Conservation (phyloP, 2,797 vertebrate species). For the Coregonus ussuriensis region DNA sequence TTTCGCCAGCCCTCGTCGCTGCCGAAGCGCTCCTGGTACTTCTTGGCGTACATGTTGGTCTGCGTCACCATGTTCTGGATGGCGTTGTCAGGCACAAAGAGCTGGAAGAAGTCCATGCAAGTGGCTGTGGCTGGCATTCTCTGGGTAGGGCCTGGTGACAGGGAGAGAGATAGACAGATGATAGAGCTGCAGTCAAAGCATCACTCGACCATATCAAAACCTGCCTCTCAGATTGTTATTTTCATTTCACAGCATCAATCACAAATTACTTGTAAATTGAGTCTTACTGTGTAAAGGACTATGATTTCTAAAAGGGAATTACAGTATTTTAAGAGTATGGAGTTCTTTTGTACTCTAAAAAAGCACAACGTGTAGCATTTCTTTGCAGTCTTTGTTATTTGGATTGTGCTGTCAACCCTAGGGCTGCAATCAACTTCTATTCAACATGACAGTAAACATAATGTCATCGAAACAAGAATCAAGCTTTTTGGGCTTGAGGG, state of each 20-base stretch:
- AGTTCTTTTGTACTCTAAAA: not conserved
- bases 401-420: constrained; percentile 31
- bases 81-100: constrained; percentile 94
- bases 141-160: constrained; percentile 85
- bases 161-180: not conserved
- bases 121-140: constrained; percentile 88
- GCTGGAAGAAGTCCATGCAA: constrained; percentile 96
- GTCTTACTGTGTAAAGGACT: not conserved
- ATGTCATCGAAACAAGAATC: constrained; percentile 33
- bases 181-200: not conserved
- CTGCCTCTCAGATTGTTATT: not conserved
- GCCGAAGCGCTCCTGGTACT: constrained; percentile 98
- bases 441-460: constrained; percentile 56
- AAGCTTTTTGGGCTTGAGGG: not conserved
- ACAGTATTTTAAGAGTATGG: not conserved
- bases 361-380: not conserved
- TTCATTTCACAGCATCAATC: not conserved
- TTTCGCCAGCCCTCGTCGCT: constrained; percentile 89
- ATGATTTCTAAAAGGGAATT: not conserved
- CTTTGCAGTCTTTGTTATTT: not conserved
- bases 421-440: constrained; percentile 43
- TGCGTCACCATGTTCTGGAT: constrained; percentile 97
- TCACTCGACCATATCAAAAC: not conserved
- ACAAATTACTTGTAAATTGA: not conserved
- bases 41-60: constrained; percentile 99